Base-by-base conservation (phyloP, 2,888 invertebrate genomes). In the Drosophila mimica region DNA sequence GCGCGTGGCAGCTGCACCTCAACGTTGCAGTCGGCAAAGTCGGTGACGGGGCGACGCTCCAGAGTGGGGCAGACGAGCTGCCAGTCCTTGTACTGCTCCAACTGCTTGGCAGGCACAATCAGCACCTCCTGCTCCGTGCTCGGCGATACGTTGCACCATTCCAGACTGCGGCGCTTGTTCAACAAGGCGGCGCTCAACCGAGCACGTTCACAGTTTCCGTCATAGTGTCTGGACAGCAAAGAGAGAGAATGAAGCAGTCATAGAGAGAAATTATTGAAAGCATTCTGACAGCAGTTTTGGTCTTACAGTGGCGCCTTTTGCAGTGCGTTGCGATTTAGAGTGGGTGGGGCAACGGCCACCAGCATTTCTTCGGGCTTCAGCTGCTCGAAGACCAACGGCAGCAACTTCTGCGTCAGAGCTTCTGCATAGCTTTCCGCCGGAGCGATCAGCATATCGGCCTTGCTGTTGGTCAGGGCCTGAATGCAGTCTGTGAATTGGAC, bases 401-500 rank as follows among this genome's bases (percentile, higher is more conserved):
- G 76, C 3, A 93, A 81, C 48, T 91, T 81, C 5, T 76, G 67
- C 20, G 84, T 69, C 4, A 88, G 79, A 1, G 91, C 93, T 34
- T 87, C 88, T 13, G 86, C 88, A 59, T 91, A 91, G 6, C 77
- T 77, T 4, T 77, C 62, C 0, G 87, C 91, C 0, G 75, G 75
- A 0, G 91, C 76, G 0, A 91, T 81, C 3, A 81, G 76, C 70
- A 91, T 80, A 79, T 93, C 93, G 6, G 92, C 92, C 64, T 92
- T 87, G 43, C 62, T 68, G 31, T 82, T 82, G 46, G 85, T 74
- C 25, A 93, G 82, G 7, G 91, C 87, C 60, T 88, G 77, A 33
- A 92, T 73, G 48, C 93, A 93, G 52, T 95, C 94, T 54, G 95
- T 94, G 33, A 94, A 94, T 46, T 94, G 94, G 51, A 96, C 95